phyloP scores from a whole-genome alignment of 2,113 vertebrate species.

The Neoarius graeffei region DNA sequence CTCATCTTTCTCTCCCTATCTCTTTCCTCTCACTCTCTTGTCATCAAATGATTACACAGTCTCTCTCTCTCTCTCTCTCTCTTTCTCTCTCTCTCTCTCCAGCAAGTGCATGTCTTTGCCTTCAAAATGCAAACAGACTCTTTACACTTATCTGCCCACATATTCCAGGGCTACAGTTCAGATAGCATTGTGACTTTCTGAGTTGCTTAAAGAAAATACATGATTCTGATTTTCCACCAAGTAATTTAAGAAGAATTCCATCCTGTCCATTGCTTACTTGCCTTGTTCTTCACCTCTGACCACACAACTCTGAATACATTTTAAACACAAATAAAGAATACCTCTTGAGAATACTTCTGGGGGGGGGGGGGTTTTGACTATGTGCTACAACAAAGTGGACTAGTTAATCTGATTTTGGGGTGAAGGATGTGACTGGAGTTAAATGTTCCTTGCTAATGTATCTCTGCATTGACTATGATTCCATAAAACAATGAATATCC shows the following conservation, averaged over 20 bases:
- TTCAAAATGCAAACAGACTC: constrained; percentile 52
- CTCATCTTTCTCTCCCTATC: constrained; percentile 44
- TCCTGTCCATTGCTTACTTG: too few species aligned
- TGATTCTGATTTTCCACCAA: background rate
- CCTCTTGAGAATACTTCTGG: background rate
- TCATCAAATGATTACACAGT: constrained; percentile 58
- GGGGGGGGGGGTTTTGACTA: background rate
- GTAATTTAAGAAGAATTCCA: background rate
- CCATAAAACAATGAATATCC: constrained; percentile 18
- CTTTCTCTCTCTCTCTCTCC: constrained; percentile 4
- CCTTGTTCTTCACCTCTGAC: background rate
- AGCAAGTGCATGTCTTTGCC: constrained; percentile 57
- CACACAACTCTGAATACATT: background rate
- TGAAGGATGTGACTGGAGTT: constrained; percentile 31
- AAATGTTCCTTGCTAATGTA: constrained; percentile 36
- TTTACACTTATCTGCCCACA: constrained; percentile 44
- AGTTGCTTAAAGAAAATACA: background rate
- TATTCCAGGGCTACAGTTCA: constrained; percentile 58
- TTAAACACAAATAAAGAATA: background rate
- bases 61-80: constrained; percentile 32
- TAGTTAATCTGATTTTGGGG: constrained; percentile 9
- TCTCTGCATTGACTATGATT: constrained; percentile 26
- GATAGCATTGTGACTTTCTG: constrained; percentile 54
- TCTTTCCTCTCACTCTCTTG: constrained; percentile 29
- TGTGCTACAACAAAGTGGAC: constrained; percentile 13